These are phyloP conservation scores for Mastomys natalensis DNA, from an alignment of 2,113 vertebrate species.

Conservation along the genomic window DNA sequence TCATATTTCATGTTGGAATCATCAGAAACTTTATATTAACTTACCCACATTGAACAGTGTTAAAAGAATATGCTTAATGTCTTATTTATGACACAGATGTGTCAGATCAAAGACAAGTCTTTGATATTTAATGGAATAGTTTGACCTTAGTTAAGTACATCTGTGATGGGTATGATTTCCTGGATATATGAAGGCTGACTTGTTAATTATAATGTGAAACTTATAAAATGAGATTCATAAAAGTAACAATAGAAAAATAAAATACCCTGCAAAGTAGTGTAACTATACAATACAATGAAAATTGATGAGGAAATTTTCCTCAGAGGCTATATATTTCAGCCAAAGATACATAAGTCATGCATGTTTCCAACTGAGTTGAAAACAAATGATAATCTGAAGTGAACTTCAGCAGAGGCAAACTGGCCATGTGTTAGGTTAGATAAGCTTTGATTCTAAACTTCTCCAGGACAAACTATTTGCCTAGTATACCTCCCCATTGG, in stretches of 20 bases:
- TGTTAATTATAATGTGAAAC: constrained; percentile 11
- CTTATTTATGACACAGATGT: background rate
- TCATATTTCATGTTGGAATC: constrained; percentile 14
- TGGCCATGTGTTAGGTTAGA: background rate
- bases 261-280: background rate
- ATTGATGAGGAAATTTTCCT: background rate
- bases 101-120: background rate
- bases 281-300: background rate
- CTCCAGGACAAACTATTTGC: background rate
- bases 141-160: background rate
- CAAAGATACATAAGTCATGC: background rate
- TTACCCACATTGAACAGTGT: background rate
- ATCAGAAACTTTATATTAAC: constrained; percentile 5
- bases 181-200: background rate
- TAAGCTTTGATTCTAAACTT: background rate
- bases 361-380: background rate
- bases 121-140: background rate
- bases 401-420: background rate
- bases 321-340: background rate
- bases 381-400: background rate
- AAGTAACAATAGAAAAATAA: constrained; percentile 24
- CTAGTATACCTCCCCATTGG: accelerated
- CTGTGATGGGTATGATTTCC: background rate
- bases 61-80: background rate
- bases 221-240: background rate